Percentiles rank a stretch among this genome's conserved stretches.
Evolutionary conservation across 2,113 vertebrate genomes (phyloP).

Genomic region (Tenrec ecaudatus): DNA sequence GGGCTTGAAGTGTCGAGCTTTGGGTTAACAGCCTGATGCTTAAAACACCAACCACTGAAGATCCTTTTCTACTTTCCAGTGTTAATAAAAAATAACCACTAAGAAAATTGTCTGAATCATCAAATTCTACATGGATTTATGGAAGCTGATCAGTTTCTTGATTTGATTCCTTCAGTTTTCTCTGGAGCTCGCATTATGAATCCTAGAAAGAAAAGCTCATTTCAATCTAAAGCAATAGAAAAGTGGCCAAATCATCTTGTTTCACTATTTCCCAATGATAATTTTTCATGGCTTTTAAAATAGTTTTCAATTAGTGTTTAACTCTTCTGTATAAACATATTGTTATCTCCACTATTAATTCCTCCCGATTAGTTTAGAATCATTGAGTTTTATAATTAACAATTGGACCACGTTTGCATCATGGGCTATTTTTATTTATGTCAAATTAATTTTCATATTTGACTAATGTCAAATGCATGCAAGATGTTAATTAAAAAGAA

Average conservation of each 20-base stretch:
- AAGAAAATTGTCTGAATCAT: not conserved
- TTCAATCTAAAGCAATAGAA: conserved; percentile 31
- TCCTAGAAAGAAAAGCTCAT: conserved; percentile 35
- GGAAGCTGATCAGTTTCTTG: not conserved
- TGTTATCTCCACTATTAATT: conserved; percentile 45
- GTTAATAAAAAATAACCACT: conserved; percentile 20
- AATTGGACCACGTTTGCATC: conserved; percentile 38
- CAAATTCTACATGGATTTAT: conserved; percentile 5
- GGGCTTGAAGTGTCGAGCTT: no score
- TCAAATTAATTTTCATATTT: conserved; percentile 65
- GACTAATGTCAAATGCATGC: conserved; percentile 67
- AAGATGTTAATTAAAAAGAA: conserved; percentile 67
- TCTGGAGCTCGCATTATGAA: conserved; percentile 21
- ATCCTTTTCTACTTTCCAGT: not conserved
- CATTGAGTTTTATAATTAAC: conserved; percentile 24
- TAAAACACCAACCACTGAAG: no score
- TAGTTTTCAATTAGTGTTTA: conserved; percentile 56
- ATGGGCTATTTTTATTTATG: conserved; percentile 59
- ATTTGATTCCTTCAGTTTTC: conserved; percentile 24
- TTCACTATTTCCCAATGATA: not conserved
- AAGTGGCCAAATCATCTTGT: not conserved
- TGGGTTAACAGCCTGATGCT: no score
- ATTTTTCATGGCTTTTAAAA: not conserved
- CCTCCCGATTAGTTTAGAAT: conserved; percentile 31
- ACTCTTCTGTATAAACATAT: conserved; percentile 11